Evolutionary conservation across 2,797 vertebrate genomes (phyloP), one percentile per base, ranked within the genome.

Genomic region (Macroramphosus scolopax): DNA sequence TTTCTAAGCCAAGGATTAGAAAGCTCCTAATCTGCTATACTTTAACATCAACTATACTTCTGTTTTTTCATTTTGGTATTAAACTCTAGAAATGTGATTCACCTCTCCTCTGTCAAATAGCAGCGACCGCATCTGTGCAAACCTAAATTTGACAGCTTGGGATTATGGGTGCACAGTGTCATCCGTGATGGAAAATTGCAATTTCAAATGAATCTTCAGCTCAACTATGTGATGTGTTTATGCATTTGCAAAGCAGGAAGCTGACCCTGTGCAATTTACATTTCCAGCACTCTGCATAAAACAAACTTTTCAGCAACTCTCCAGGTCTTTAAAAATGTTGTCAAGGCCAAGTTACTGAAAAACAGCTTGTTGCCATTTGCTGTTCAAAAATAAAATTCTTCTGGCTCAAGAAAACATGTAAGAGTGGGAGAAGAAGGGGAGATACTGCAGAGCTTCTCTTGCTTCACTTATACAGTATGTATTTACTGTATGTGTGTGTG

Each of bases 61-160:
- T 26, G 46, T 17, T 14, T 14, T 13, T 33, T 4, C 9, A 8
- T 26, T 57, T 57, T 24, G n/a, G 30, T 33, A 32, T 59, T 44
- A 63, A 68, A 64, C 55, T 53, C 31, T n/a, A n/a, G 50, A 72
- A 58, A 63, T 60, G 34, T 52, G 54, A 52, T 47, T 55, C 51
- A 64, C 16, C 28, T 22, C 64, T 63, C 43, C 31, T 45, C 33
- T 58, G 28, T 51, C 15, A 42, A 22, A 44, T 6, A 51, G 30
- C 34, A 38, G 17, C 30, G 15, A 51, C 37, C n/a, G 30, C 16
- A 46, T 11, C 17, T 38, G 34, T 25, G 11, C 20, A 66, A 53
- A 63, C 61, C 54, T 47, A 35, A 35, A 34, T 48, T 50, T 55
- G 33, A 7, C 33, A 49, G 5, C 36, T 49, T 0, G 1, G 57